Percentiles rank a stretch among this genome's conserved stretches.
Conservation (phyloP, 2,888 invertebrate species). For the Pandemis heparana region DNA sequence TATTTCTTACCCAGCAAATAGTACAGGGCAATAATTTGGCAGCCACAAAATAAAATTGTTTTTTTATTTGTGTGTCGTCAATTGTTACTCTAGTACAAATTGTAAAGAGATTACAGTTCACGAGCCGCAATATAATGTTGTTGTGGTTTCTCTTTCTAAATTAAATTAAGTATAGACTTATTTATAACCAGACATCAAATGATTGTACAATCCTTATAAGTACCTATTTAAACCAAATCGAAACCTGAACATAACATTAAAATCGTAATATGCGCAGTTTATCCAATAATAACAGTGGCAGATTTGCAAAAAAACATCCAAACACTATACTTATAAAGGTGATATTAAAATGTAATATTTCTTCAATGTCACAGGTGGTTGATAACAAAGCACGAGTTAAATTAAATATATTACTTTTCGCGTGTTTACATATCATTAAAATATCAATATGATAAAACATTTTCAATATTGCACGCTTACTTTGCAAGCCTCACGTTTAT, state of each 20-base stretch:
- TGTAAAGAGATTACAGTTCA: too few species aligned
- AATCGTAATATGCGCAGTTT: constrained; percentile 29
- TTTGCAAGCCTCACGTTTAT: neutral
- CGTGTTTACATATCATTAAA: constrained; percentile 18
- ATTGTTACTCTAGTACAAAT: too few species aligned
- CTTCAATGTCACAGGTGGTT: constrained; percentile 42
- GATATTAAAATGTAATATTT: neutral
- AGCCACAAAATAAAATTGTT: too few species aligned
- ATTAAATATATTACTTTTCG: constrained; percentile 7
- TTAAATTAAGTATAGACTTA: too few species aligned
- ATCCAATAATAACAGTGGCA: neutral
- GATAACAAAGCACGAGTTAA: constrained; percentile 13
- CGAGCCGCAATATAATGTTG: too few species aligned
- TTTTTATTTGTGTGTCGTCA: too few species aligned
- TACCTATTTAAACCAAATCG: neutral
- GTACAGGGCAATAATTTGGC: too few species aligned
- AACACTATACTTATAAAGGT: neutral
- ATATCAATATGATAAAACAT: neutral
- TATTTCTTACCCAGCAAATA: too few species aligned
- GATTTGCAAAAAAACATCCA: neutral
- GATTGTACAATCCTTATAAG: neutral
- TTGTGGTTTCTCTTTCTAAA: too few species aligned
- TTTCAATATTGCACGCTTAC: neutral
- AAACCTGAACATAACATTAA: neutral
- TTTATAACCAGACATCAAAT: too few species aligned